Evolutionary conservation across 2,797 vertebrate genomes (phyloP), one percentile per base, ranked within the genome.

Genomic region (Cirrhinus mrigala): DNA sequence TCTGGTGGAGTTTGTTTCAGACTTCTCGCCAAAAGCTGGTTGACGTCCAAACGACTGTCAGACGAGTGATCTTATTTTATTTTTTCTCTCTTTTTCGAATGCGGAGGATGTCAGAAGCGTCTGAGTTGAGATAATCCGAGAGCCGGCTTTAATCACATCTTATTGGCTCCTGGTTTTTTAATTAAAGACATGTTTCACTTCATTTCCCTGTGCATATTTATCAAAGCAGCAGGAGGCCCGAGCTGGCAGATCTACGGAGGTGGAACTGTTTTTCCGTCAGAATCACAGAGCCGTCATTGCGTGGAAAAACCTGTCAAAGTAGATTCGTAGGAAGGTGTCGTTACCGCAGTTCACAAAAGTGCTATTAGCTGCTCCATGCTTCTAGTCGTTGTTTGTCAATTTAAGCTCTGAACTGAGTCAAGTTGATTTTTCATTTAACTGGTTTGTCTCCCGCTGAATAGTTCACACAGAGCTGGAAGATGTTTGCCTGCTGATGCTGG

Each of bases 151-250:
- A 94, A 95, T 94, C 94, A 93, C 92, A 93, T 94, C 90, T 93
- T 92, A 88, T 90, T 93, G 91, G 92, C 91, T 92, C 92, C 93
- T 90, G 91, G 91, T 93, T 93, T 94, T 95, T 95, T 94, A 94
- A 94, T 95, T 95, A 95, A 95, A 94, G 93, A 91, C 92, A 88
- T 92, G 92, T 95, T 95, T 95, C 93, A 94, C 92, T 93, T 95
- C 92, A 94, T 94, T 95, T 95, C 94, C 92, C 93, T 94, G 91
- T 90, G 91, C 93, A 95, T 95, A 94, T 96, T 95, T 94, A 95
- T 94, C 90, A 88, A 94, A 89, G 89, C 93, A 89, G 93, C 93
- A 93, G 93, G 93, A 93, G 85, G 87, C 80, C 90, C 15, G 90
- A 84, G 90, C 90, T 27, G 56, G 56, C 22, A 1, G 56, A 58